Base-by-base conservation (phyloP, 2,797 vertebrate genomes). In the Merluccius polli region DNA sequence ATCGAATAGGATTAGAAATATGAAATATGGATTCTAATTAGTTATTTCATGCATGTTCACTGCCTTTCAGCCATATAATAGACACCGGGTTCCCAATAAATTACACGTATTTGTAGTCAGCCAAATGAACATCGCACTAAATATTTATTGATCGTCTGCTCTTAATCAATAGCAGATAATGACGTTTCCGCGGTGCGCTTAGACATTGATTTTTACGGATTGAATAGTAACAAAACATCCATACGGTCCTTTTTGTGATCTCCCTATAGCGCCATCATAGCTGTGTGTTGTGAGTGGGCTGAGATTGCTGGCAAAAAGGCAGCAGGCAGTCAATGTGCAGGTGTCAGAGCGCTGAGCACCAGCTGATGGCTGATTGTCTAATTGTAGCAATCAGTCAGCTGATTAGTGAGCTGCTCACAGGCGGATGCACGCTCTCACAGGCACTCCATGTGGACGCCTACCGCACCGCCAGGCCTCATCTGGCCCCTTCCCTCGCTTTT, bases 311-410 rank as follows among this genome's bases (percentile, higher is more conserved):
- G 79, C 85, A 78, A 75, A 76, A 84, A 75, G 84, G 83, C 76
- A 81, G 81, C 52, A 81, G 82, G 79, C 89, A 87, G 90, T 89
- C 84, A 75, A 91, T 84, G 85, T 89, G 92, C 92, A 93, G 91
- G 90, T 91, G 91, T 90, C 89, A 89, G 79, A 87, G 82, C 75
- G 79, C 81, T 79, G 85, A 84, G 77, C 35, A 86, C 74, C 86
- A 88, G 89, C 89, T 87, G 89, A 90, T 89, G 82, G 85, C 81
- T 89, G 91, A 93, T 92, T 92, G 89, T 86, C 84, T 91, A 91
- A 93, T 92, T 91, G 89, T 85, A 93, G 89, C 93, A 93, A 93
- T 93, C 93, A 93, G 81, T 72, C 74, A 72, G 75, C 78, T 89
- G 90, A 91, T 91, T 92, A 87, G 82, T 74, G 82, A 79, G 86